Percentiles rank a stretch among this genome's conserved stretches.
Evolutionary conservation across 2,888 invertebrate genomes (phyloP).

Genomic region (Pollenia labialis): DNA sequence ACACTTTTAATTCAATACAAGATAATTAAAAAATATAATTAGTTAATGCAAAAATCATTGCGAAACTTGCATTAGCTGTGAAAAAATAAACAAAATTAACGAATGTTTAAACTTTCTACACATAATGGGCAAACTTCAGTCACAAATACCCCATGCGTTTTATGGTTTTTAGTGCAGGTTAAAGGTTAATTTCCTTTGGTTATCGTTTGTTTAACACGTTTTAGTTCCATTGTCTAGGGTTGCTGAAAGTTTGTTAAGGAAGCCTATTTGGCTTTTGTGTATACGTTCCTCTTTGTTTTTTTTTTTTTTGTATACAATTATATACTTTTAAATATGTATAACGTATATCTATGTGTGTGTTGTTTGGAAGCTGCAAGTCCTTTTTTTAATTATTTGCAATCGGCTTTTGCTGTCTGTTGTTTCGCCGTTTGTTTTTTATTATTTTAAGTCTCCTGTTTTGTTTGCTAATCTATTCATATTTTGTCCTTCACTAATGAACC

Average conservation of each 20-base stretch:
- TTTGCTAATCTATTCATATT: constrained; percentile 18
- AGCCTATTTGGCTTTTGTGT: no score
- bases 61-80: no score
- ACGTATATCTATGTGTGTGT: background rate
- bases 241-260: constrained; percentile 9
- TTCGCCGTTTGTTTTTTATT: background rate
- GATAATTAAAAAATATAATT: no score
- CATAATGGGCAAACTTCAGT: no score
- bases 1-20: no score
- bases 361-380: background rate
- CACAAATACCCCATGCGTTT: no score
- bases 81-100: no score
- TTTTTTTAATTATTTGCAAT: background rate
- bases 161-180: no score
- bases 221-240: background rate
- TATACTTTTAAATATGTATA: background rate
- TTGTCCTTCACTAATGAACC: background rate
- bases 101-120: no score
- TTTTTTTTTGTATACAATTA: background rate
- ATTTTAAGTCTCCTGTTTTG: background rate
- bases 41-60: no score
- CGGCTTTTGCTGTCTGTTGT: background rate
- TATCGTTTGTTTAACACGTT: background rate
- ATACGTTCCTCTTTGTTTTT: constrained; percentile 1
- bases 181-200: background rate